Evolutionary conservation across 2,797 vertebrate genomes (phyloP), one percentile per base, ranked within the genome.

Genomic region (Tapera naevia): DNA sequence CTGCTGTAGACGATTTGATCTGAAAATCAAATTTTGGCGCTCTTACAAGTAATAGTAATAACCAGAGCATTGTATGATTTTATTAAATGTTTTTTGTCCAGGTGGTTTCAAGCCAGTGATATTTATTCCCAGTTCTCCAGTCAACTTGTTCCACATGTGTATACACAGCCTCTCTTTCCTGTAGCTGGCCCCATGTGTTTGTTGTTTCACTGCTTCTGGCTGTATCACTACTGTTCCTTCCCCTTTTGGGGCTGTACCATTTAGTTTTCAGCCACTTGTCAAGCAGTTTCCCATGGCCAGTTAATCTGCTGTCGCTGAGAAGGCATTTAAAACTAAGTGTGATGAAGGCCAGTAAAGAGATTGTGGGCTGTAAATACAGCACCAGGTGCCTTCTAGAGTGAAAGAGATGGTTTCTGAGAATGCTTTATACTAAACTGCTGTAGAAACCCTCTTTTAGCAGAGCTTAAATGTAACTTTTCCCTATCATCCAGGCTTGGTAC

Each of bases 401-500:
- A 72, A 33, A 43, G 18, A 41, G 43, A 28, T 32, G 48, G 3
- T 19, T 73, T 33, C 43, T 80, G 13, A 39, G 45, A 69, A 2
- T 27, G 11, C 33, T 73, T 65, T 70, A 10, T 57, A 27, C 37
- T 65, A 27, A 78, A 54, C 17, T 37, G 56, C 58, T 74, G 2
- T 4, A 48, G 66, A 71, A 71, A 28, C 22, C 14, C 19, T 70
- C 7, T 66, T n/a, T 28, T 70, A 62, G 67, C 28, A 70, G 28
- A 24, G 43, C 11, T 51, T 62, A 11, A 56, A 23, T 2, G 2
- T 12, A 9, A 25, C 6, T 83, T 51, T 7, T 18, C 2, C 43
- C 0, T 25, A 6, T 72, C 5, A 4, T 25, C 9, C 1, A 30
- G 64, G 10, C 16, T 17, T 14, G 51, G 2, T 22, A 9, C 23